Evolutionary conservation across 2,888 invertebrate species (phyloP), one percentile per base, ranked within the genome.

Genomic region (Melolontha melolontha): DNA sequence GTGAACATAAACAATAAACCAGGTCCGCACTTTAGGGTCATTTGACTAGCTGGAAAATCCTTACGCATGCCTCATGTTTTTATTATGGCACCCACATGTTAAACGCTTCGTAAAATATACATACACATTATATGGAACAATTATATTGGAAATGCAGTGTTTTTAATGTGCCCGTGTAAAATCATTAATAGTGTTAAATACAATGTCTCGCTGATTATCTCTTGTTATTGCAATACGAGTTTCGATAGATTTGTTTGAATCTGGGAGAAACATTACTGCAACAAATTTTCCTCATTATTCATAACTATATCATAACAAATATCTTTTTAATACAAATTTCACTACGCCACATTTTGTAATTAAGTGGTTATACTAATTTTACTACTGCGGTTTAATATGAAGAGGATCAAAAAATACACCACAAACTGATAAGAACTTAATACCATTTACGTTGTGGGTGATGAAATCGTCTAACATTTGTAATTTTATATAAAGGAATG

Each of bases 1-100:
- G 85, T 88, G 81, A 87, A 77, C 79, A 78, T 80, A 86, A 81
- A 88, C 88, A 75, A 87, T 88, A 81, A 87, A 86, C 72, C 88
- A 88, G 79, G 86, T 85, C 78, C 86, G 86, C 84, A 87, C 75
- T 84, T 84, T 73, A 17, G 63, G 59, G 4, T 83, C 74, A 72
- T 59, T 52, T 63, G 49, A 66, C 57, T 44, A n/a, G 40, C 17
- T 57, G 42, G 47, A 49, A 66, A 55, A 57, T 40, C 39, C 39
- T 49, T 57, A 66, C 66, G 55, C 55, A 39, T 57, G 66, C 49
- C 55, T 55, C 47, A 11, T 50, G 47, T 55, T 57, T 42, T 44
- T 66, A 47, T 66, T 54, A 65, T 4, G 17, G 27, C 42, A 51
- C 39, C 14, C 64, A 29, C 64, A 34, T 64, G 39, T 50, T 11